These are phyloP conservation scores for Euplagia quadripunctaria DNA, from an alignment of 2,888 invertebrate genomes.

Conservation along the genomic window DNA sequence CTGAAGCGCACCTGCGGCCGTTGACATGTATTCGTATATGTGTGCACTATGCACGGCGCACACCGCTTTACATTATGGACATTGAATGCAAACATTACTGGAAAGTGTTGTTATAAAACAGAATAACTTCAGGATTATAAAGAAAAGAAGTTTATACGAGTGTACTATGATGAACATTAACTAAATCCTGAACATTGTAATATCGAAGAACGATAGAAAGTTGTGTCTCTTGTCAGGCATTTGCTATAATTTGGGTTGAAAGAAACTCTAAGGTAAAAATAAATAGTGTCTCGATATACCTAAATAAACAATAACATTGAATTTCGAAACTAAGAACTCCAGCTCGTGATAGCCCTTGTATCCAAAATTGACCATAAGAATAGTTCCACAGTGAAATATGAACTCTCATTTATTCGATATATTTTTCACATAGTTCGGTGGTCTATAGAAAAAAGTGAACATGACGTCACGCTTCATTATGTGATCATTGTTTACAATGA, in stretches of 20 bases:
- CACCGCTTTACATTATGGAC: constrained; percentile 29
- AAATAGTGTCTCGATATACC: not conserved
- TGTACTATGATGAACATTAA: not conserved
- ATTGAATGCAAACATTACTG: constrained; percentile 48
- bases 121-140: not conserved
- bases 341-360: too few relatives aligned
- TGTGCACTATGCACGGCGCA: constrained; percentile 38
- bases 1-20: constrained; percentile 81
- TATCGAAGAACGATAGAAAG: too few relatives aligned
- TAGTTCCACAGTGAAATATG: too few relatives aligned
- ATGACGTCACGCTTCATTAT: too few relatives aligned
- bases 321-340: too few relatives aligned
- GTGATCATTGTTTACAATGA: too few relatives aligned
- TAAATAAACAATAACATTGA: too few relatives aligned
- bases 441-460: too few relatives aligned
- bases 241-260: not conserved
- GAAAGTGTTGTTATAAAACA: not conserved
- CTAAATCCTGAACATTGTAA: too few relatives aligned
- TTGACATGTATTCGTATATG: constrained; percentile 75
- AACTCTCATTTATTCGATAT: too few relatives aligned
- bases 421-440: too few relatives aligned
- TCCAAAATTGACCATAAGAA: too few relatives aligned
- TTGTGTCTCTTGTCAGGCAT: not conserved
- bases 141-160: not conserved
- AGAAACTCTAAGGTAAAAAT: not conserved